A percentile compares a stretch with the other conserved stretches of the same genome.
Evolutionary conservation across 2,113 vertebrate genomes (phyloP).

Genomic region (Antennarius striatus): DNA sequence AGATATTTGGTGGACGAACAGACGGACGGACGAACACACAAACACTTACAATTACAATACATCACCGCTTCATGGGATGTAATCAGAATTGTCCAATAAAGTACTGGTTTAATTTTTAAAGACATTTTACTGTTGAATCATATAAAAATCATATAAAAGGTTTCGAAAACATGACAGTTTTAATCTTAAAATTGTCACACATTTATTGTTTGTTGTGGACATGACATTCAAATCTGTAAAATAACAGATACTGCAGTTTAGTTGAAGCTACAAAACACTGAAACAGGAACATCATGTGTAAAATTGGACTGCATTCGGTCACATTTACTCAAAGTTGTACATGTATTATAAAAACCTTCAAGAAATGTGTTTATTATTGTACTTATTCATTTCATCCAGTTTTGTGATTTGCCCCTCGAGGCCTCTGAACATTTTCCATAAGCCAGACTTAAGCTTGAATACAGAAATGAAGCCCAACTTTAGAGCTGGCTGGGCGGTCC

Average conservation of each 20-base stretch:
- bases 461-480: slow-evolving; percentile 48
- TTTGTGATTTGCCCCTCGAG: not conserved
- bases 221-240: not conserved
- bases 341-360: too few species aligned
- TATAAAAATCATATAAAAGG: too few species aligned
- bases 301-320: not conserved
- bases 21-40: too few species aligned
- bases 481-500: slow-evolving; percentile 5
- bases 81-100: too few species aligned
- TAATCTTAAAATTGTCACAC: not conserved
- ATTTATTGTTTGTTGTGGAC: not conserved
- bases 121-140: too few species aligned
- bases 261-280: not conserved
- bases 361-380: too few species aligned
- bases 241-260: not conserved
- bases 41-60: too few species aligned
- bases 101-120: too few species aligned
- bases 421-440: not conserved
- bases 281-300: not conserved
- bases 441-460: slow-evolving; percentile 47
- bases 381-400: too few species aligned
- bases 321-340: not conserved
- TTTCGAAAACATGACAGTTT: not conserved
- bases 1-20: too few species aligned
- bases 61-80: too few species aligned